Conservation (phyloP, 2,888 invertebrate genomes). For the Drosophila histrio region DNA sequence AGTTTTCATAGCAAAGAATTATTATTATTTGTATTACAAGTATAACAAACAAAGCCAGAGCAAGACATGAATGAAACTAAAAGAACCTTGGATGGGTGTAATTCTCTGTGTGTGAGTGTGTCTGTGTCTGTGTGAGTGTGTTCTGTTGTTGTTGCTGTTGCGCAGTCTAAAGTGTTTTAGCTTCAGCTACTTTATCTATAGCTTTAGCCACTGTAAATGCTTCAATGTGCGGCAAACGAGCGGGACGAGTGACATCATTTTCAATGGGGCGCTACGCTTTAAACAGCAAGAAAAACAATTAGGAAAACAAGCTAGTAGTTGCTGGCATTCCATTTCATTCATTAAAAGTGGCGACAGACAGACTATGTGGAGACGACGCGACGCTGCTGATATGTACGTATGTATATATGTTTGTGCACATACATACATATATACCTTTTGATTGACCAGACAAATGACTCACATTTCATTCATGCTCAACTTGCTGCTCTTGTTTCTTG, state of each 20-base stretch:
- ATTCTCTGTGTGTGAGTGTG: conserved; percentile 7
- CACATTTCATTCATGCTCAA: conserved; percentile 48
- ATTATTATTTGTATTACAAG: conserved; percentile 7
- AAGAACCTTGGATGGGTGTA: conserved; percentile 50
- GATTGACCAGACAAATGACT: conserved; percentile 53
- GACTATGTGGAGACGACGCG: conserved; percentile 64
- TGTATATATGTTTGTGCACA: neutral
- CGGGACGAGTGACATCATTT: conserved; percentile 71
- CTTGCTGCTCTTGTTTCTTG: conserved; percentile 15
- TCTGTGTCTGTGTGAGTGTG: conserved; percentile 5
- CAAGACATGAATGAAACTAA: conserved; percentile 69
- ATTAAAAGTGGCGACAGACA: conserved; percentile 77
- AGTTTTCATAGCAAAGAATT: no score
- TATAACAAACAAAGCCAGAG: neutral
- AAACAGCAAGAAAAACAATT: conserved; percentile 67
- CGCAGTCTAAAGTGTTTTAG: conserved; percentile 42
- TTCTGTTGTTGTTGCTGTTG: conserved; percentile 29
- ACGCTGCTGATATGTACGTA: conserved; percentile 10
- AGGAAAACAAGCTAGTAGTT: conserved; percentile 57
- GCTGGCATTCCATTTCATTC: conserved; percentile 74
- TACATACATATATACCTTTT: conserved; percentile 1
- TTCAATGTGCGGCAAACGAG: conserved; percentile 29
- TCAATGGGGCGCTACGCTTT: conserved; percentile 57
- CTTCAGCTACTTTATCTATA: conserved; percentile 14
- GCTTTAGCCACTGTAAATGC: conserved; percentile 34